Percentiles rank a stretch among this genome's conserved stretches.
Conservation (phyloP, 2,797 vertebrate genomes). For the Alcedo atthis region DNA sequence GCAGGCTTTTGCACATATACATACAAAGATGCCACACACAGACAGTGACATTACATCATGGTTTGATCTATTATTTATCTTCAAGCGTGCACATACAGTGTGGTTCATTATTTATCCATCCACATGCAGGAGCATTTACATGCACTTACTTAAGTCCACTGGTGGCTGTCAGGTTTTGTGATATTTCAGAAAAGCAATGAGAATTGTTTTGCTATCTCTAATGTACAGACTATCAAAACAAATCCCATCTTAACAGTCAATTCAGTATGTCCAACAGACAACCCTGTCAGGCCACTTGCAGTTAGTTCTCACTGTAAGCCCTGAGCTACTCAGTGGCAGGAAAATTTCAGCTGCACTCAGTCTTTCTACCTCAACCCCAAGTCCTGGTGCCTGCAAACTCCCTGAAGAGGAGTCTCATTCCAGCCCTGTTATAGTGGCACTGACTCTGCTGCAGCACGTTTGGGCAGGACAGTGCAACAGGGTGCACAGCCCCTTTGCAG, state of each 20-base stretch:
- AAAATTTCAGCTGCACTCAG: background rate
- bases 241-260: background rate
- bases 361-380: background rate
- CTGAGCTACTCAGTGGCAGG: background rate
- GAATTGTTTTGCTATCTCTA: background rate
- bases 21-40: background rate
- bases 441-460: background rate
- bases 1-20: background rate
- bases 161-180: background rate
- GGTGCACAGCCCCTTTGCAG: background rate
- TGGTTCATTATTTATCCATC: background rate
- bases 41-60: background rate
- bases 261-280: background rate
- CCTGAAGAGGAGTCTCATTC: rapidly evolving
- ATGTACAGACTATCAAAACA: background rate
- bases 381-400: background rate
- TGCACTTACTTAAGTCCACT: background rate
- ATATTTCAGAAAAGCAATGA: background rate
- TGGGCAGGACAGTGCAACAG: background rate
- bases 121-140: background rate
- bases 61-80: background rate
- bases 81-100: background rate
- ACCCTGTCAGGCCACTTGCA: background rate
- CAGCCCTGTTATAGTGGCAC: background rate
- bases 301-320: background rate